Evolutionary conservation across 2,113 vertebrate genomes (phyloP).

Genomic region (Glaucidium brasilianum): DNA sequence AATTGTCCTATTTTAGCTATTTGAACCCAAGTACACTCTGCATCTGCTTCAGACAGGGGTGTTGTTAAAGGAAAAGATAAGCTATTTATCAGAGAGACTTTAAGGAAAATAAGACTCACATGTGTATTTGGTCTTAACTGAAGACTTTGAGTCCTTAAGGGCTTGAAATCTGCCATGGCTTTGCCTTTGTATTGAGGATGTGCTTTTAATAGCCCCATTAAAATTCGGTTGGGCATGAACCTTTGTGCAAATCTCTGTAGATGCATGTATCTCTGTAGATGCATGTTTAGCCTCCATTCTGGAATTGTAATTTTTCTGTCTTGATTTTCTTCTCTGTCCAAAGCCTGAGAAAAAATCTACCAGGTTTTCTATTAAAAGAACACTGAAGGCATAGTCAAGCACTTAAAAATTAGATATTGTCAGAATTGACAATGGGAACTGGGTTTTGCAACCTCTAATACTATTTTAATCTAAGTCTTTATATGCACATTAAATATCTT

Average conservation of each 20-base stretch:
- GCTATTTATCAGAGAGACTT: not conserved
- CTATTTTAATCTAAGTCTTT: constrained; percentile 43
- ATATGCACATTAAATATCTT: not conserved
- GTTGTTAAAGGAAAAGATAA: constrained; percentile 11
- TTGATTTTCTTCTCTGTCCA: not conserved
- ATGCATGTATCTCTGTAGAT: not conserved
- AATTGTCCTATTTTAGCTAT: not conserved
- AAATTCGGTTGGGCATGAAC: not conserved
- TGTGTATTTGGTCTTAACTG: not conserved
- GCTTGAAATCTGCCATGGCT: not conserved
- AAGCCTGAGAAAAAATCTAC: constrained; percentile 37
- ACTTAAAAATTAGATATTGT: constrained; percentile 30
- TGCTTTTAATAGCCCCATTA: constrained; percentile 30
- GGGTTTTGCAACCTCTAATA: not conserved
- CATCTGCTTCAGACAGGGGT: not conserved
- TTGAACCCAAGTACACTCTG: not conserved
- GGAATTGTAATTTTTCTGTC: not conserved
- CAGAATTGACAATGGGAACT: constrained; percentile 39
- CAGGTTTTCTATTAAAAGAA: constrained; percentile 47
- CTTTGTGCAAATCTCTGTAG: not conserved
- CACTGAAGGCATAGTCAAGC: constrained; percentile 16
- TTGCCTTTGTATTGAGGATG: constrained; percentile 17
- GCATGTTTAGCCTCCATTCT: not conserved
- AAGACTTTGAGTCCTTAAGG: not conserved
- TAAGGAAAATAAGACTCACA: not conserved